Evolutionary conservation across 2,113 vertebrate genomes (phyloP).

Genomic region (rabbit (Oryctolagus cuniculus)): DNA sequence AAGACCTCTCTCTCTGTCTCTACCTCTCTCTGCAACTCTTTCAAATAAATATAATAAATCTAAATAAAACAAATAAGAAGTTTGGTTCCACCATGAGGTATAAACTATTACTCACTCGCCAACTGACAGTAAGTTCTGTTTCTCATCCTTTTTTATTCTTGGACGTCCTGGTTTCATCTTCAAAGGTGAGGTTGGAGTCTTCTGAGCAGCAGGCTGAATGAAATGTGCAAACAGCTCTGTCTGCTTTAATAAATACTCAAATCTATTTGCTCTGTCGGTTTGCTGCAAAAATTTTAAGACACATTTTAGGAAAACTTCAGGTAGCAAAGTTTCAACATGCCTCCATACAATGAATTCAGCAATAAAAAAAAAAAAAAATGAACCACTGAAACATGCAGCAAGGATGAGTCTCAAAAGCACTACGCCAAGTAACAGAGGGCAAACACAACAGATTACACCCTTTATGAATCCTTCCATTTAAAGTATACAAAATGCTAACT

Average conservation of each 20-base stretch:
- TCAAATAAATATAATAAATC: background rate
- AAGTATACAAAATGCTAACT: background rate
- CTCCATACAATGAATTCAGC: background rate
- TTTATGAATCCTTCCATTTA: background rate
- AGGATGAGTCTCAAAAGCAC: background rate
- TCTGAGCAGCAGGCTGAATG: constrained; percentile 99
- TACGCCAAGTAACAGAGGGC: background rate
- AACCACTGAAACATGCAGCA: background rate
- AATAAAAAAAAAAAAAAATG: constrained; percentile 54
- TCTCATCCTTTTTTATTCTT: constrained; percentile 98
- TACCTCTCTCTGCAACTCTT: too few relatives aligned
- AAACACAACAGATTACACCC: background rate
- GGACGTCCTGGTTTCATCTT: constrained; percentile 99
- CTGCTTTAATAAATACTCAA: constrained; percentile 99
- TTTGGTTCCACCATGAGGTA: background rate
- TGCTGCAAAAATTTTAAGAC: constrained; percentile 88
- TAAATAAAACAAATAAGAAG: background rate
- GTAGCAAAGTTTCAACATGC: constrained; percentile 30
- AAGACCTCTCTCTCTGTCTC: too few relatives aligned
- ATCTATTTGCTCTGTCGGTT: constrained; percentile 98
- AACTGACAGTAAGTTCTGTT: constrained; percentile 96
- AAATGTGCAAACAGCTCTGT: constrained; percentile 99
- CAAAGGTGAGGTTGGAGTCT: constrained; percentile 98
- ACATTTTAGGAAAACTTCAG: constrained; percentile 66
- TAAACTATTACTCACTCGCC: constrained; percentile 94